Evolutionary conservation across 1,140 invertebrate genomes (phyloP), one percentile per base, ranked within the genome.

Genomic region (Varroa destructor): DNA sequence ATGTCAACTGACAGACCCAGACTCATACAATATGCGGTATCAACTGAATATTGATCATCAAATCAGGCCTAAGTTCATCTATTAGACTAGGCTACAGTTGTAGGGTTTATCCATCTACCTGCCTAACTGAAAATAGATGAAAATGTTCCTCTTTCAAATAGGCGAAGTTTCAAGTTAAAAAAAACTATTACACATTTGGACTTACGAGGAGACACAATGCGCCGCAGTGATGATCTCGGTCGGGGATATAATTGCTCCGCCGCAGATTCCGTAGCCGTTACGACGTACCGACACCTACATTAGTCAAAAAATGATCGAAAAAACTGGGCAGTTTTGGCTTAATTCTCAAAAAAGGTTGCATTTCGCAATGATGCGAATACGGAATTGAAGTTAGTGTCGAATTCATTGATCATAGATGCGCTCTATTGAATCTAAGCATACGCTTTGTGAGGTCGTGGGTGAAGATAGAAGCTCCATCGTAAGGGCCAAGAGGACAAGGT

Each of bases 191-290:
- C 8, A 51, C 3, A 1, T 14, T n/a, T 3, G 8, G 40, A 67
- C 61, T 40, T 67, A 67, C 61, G 61, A 25, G 61, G 40, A 43
- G 12, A 67, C 61, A 40, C 61, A 67, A 40, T 67, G 61, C 2
- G 61, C 61, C 37, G 61, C 61, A 12, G 61, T 67, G 61, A 67
- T 67, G 12, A 67, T 37, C 46, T 67, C 61, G 40, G 61, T 67
- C 61, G 61, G 61, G 2, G 61, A 67, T 14, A 67, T 40, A 8
- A 67, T 67, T 12, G 61, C 14, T 1, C 61, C 61, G 14, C 61
- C 61, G 61, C 61, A 67, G 2, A 67, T 67, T 67, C 61, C 61
- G 46, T 67, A 67, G 61, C 61, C 61, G 61, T 67, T 67, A 40
- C 61, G 14, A 1, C 61, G 61, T 40, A 67, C 61, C 2, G 61